phyloP scores from a whole-genome alignment of 2,113 vertebrate genomes.

The Dicentrarchus labrax region DNA sequence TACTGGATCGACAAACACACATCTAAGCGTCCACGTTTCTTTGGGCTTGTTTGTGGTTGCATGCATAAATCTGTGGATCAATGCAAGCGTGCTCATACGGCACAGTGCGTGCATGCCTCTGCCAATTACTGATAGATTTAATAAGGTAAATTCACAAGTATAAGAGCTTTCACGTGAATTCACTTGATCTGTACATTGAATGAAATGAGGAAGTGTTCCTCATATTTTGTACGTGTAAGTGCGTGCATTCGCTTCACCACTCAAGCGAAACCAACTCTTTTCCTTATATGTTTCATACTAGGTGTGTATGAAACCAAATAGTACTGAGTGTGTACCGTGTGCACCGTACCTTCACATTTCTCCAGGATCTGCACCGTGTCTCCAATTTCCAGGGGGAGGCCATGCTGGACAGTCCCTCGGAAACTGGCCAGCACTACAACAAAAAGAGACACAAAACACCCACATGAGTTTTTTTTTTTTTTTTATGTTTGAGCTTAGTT shows the following conservation, averaged over 20 bases:
- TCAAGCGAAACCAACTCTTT: conserved; percentile 25
- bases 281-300: neutral
- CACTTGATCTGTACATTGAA: neutral
- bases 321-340: neutral
- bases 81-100: too few relatives aligned
- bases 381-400: conserved; percentile 96
- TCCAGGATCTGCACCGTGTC: conserved; percentile 99
- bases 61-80: neutral
- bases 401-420: conserved; percentile 93
- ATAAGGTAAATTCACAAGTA: neutral
- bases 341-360: conserved; percentile 94
- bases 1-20: neutral
- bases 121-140: neutral
- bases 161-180: neutral
- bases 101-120: neutral
- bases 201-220: conserved; percentile 7
- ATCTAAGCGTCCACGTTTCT: neutral
- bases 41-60: neutral
- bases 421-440: conserved; percentile 95
- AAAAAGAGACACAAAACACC: conserved; percentile 49
- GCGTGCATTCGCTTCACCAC: neutral
- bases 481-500: conserved; percentile 7
- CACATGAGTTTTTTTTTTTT: conserved; percentile 17
- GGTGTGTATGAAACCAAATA: too few relatives aligned
- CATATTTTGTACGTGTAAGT: neutral